Evolutionary conservation across 2,797 vertebrate genomes (phyloP), one percentile per base, ranked within the genome.

Genomic region (Acropternis orthonyx): DNA sequence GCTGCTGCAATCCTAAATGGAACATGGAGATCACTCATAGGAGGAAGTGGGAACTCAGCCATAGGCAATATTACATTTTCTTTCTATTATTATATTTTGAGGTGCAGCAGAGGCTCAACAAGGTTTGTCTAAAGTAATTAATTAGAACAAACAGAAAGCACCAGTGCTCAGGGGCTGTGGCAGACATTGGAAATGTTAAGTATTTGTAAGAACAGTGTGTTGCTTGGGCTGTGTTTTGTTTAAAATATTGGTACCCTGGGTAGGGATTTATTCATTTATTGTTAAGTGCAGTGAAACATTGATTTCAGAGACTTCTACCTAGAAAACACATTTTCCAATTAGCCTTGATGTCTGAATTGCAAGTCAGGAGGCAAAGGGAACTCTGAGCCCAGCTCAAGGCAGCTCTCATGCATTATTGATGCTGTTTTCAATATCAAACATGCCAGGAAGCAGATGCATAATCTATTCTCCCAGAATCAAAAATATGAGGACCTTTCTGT

Each of bases 341-440:
- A 96, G 84, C 59, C 74, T 89, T 91, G 91, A 85, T 92, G 85
- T 48, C 75, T 81, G 92, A 74, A 78, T 79, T 52, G 52, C 12
- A 12, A 93, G 88, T 81, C 92, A 85, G 83, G 83, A 94, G 85
- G 63, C 86, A 88, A 37, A 82, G 62, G 34, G 74, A 81, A 48
- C 2, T 16, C 77, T 23, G 65, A 87, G 79, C 63, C 62, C 66
- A 41, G 68, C 86, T 92, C 32, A 36, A 94, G 85, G 80, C 85
- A 86, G 67, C 76, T 74, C 85, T 89, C 83, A 92, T 96, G 93
- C 89, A 96, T 96, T 95, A 95, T 96, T 96, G 72, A 96, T 97
- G 92, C 80, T 90, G 8, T 66, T 94, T 94, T 96, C 95, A 94
- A 86, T 87, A 91, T 89, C 91, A 95, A 65, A 94, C 77, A 13